Conservation (phyloP, 2,797 vertebrate genomes). For the Perodicticus potto region DNA sequence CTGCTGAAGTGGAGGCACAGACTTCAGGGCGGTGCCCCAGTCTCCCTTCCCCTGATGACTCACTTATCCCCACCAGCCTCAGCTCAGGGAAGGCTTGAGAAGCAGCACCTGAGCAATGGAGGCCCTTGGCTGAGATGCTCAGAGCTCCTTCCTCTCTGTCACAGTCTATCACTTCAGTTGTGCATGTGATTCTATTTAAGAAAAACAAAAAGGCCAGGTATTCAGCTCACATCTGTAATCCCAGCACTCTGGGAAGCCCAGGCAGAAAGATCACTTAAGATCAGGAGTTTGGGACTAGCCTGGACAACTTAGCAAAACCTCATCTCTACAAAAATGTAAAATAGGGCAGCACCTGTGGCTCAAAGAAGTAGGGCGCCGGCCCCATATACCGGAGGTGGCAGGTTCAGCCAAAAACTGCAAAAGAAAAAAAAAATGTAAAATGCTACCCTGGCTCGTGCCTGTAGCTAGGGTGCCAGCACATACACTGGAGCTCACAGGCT, state of each 20-base stretch:
- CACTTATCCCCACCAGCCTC: accelerated
- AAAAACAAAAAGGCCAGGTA: not conserved
- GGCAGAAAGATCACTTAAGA: not conserved
- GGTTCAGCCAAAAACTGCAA: too few relatives aligned
- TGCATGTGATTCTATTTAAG: accelerated
- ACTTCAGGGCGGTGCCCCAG: accelerated
- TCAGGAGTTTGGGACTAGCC: not conserved
- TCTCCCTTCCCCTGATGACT: not conserved
- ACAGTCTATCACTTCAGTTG: accelerated
- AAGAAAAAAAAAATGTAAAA: too few relatives aligned
- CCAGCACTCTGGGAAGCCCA: not conserved
- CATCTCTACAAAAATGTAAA: not conserved
- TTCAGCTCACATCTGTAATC: not conserved
- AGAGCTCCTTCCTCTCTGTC: not conserved
- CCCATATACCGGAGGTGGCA: too few relatives aligned
- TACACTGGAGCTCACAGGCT: too few relatives aligned
- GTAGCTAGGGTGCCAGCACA: too few relatives aligned
- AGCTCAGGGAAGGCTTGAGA: too few relatives aligned
- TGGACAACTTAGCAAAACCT: not conserved
- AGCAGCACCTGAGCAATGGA: too few relatives aligned
- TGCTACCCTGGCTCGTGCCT: too few relatives aligned
- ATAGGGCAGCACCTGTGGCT: too few relatives aligned
- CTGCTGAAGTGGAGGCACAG: not conserved
- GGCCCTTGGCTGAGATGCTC: too few relatives aligned
- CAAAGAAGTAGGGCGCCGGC: too few relatives aligned